A percentile compares a stretch with the other conserved stretches of the same genome.
phyloP scores from a whole-genome alignment of 2,113 vertebrate species.

The Probosciger aterrimus region DNA sequence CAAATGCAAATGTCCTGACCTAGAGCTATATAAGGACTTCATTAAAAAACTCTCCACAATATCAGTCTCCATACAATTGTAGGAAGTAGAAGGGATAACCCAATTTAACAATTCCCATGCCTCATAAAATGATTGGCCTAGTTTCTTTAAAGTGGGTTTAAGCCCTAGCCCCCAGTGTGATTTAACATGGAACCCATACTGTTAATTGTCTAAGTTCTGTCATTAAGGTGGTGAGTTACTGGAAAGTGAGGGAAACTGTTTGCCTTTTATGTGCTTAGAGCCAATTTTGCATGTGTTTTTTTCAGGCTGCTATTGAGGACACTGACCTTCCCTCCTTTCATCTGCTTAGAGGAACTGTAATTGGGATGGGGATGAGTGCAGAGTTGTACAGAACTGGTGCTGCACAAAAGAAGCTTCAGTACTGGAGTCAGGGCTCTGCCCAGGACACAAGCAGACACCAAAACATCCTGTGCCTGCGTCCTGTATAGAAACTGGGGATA shows the following conservation, averaged over 20 bases:
- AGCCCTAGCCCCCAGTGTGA: background rate
- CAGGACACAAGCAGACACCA: background rate
- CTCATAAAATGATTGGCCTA: conserved; percentile 38
- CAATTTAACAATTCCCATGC: conserved; percentile 44
- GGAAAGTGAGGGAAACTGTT: background rate
- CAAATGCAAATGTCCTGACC: conserved; percentile 55
- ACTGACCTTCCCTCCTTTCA: background rate
- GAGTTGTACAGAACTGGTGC: background rate
- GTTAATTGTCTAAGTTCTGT: conserved; percentile 23
- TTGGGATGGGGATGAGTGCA: background rate
- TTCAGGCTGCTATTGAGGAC: background rate
- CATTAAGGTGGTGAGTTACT: background rate
- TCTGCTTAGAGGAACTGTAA: background rate
- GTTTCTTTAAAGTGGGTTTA: conserved; percentile 57
- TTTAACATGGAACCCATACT: conserved; percentile 19
- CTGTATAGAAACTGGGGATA: background rate
- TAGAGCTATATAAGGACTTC: conserved; percentile 35
- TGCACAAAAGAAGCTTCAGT: background rate
- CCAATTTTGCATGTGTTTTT: background rate
- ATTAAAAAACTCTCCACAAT: conserved; percentile 40
- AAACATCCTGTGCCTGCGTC: accelerated
- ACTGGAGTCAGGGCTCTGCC: accelerated
- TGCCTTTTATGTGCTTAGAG: background rate
- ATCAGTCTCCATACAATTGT: conserved; percentile 1
- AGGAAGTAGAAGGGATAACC: conserved; percentile 28